Percentiles rank a stretch among this genome's conserved stretches.
phyloP scores from a whole-genome alignment of 2,113 vertebrate species.

The Platysteira castanea region DNA sequence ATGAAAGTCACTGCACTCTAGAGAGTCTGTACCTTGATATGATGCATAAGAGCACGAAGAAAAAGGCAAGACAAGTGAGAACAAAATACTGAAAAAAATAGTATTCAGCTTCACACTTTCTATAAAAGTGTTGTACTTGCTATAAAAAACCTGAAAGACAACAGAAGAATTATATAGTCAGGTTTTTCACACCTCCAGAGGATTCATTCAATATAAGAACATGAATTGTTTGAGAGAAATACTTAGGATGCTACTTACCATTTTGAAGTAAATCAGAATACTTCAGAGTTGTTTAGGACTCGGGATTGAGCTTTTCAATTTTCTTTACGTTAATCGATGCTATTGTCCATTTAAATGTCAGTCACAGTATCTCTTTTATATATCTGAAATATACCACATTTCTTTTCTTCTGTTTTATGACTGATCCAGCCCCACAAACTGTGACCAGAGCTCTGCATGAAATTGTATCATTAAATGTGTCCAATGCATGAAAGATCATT shows the following conservation, averaged over 20 bases:
- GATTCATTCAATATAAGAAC: background rate
- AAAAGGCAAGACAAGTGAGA: background rate
- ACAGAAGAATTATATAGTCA: background rate
- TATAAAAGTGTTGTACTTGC: background rate
- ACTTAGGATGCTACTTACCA: background rate
- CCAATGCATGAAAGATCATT: background rate
- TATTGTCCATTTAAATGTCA: background rate
- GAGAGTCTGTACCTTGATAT: background rate
- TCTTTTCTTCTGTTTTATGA: background rate
- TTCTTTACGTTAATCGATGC: background rate
- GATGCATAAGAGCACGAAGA: background rate
- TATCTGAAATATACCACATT: background rate
- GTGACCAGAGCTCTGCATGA: background rate
- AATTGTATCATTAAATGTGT: background rate
- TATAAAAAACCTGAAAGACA: background rate
- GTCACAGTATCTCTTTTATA: background rate
- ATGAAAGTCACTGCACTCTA: background rate
- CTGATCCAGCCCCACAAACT: background rate
- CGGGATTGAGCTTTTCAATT: background rate
- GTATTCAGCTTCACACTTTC: background rate
- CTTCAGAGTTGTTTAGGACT: background rate
- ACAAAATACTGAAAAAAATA: background rate
- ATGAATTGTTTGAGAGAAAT: background rate
- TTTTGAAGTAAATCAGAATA: background rate
- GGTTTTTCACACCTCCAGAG: background rate